A percentile compares a stretch with the other conserved stretches of the same genome.
Conservation (phyloP, 2,113 vertebrate genomes). For the Falcunculus frontatus region DNA sequence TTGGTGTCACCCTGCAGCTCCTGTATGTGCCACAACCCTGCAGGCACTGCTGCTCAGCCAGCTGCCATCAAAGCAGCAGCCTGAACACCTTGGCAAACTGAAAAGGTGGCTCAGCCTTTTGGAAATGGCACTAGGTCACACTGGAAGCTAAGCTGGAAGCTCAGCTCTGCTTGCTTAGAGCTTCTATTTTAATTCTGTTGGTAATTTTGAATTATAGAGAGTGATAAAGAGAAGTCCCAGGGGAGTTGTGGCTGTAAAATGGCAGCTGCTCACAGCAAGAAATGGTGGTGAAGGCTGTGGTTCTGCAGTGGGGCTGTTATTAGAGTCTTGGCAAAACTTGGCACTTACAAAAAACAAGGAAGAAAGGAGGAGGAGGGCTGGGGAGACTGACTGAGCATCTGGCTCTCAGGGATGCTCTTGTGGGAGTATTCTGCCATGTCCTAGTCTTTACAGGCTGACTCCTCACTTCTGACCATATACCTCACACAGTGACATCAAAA, state of each 20-base stretch:
- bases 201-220: background rate
- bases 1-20: background rate
- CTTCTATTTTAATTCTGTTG: background rate
- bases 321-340: background rate
- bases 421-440: background rate
- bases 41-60: background rate
- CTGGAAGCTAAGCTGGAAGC: background rate
- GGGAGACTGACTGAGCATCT: fast-evolving
- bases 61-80: background rate
- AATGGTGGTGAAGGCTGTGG: background rate
- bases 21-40: fast-evolving
- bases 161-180: background rate
- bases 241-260: background rate
- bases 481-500: background rate
- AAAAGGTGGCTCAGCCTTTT: background rate
- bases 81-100: background rate
- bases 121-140: background rate
- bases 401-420: background rate
- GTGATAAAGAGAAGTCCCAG: background rate
- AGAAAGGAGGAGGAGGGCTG: background rate
- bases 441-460: background rate
- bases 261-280: background rate
- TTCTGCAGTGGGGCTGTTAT: background rate
- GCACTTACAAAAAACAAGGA: background rate
- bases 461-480: background rate